These are phyloP conservation scores for Cetonia aurata DNA, from an alignment of 2,888 invertebrate species.

Conservation along the genomic window DNA sequence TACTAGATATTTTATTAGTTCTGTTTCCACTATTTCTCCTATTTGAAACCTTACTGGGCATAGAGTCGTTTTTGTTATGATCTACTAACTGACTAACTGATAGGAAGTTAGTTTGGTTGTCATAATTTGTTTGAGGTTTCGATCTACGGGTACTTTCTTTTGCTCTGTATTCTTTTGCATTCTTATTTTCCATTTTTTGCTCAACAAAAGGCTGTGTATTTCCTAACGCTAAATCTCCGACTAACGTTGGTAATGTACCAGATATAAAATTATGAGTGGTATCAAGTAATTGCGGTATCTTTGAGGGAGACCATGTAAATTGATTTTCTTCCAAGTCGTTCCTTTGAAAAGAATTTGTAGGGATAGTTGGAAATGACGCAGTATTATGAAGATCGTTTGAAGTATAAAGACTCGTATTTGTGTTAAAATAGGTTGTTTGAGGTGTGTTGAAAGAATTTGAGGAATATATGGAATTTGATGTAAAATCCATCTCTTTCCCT, in stretches of 20 bases:
- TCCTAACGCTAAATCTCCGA: slow-evolving; percentile 72
- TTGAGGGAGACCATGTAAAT: slow-evolving; percentile 72
- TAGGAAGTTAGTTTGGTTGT: slow-evolving; percentile 68
- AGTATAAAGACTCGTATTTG: slow-evolving; percentile 53
- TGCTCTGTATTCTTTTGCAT: slow-evolving; percentile 26
- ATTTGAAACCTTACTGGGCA: slow-evolving; percentile 53
- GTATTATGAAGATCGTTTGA: slow-evolving; percentile 53
- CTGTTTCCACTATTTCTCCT: slow-evolving; percentile 59
- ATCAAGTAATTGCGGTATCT: slow-evolving; percentile 66
- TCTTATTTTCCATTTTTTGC: slow-evolving; percentile 59
- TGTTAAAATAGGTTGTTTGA: slow-evolving; percentile 57
- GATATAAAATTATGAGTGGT: slow-evolving; percentile 65
- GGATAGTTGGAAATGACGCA: slow-evolving; percentile 29
- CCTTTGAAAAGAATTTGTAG: slow-evolving; percentile 55
- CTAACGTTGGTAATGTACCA: slow-evolving; percentile 72
- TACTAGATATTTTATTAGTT: slow-evolving; percentile 47
- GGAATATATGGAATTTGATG: slow-evolving; percentile 55
- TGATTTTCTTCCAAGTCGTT: slow-evolving; percentile 66
- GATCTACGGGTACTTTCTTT: slow-evolving; percentile 47
- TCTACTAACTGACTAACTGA: slow-evolving; percentile 77
- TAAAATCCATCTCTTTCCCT: slow-evolving; percentile 53
- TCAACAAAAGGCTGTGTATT: slow-evolving; percentile 55
- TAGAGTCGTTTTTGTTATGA: slow-evolving; percentile 63
- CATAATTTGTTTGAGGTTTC: slow-evolving; percentile 48
- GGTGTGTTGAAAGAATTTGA: slow-evolving; percentile 54